phyloP scores from a whole-genome alignment of 2,797 vertebrate genomes.

The Synanceia verrucosa region DNA sequence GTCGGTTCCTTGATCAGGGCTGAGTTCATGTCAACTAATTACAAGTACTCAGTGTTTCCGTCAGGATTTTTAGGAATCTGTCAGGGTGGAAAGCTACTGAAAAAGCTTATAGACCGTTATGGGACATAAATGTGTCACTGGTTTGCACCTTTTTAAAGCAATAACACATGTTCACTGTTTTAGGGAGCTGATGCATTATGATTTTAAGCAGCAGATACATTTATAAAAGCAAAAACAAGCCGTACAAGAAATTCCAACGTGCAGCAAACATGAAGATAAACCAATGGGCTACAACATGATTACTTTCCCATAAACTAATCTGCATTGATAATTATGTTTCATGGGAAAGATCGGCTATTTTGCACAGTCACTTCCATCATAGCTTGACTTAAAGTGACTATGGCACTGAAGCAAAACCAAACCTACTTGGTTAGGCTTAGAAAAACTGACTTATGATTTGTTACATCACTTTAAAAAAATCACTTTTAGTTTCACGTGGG shows the following conservation, averaged over 20 bases:
- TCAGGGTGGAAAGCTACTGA: constrained; percentile 30
- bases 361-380: no score
- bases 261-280: background rate
- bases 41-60: constrained; percentile 46
- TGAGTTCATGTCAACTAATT: constrained; percentile 51
- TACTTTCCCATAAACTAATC: no score
- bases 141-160: background rate
- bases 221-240: background rate
- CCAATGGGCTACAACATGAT: no score
- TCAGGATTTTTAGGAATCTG: constrained; percentile 28
- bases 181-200: no score
- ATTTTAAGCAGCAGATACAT: background rate
- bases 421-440: no score
- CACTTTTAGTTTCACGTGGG: no score
- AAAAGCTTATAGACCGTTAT: constrained; percentile 20
- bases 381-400: no score
- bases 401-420: no score
- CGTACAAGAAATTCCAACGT: background rate
- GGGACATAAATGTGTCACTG: constrained; percentile 15
- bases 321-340: no score
- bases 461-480: no score
- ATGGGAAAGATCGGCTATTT: no score
- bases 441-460: no score
- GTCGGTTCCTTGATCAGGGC: constrained; percentile 41
- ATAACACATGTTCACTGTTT: background rate